Evolutionary conservation across 2,888 invertebrate species (phyloP), one percentile per base, ranked within the genome.

Genomic region (Saturnia pavonia): DNA sequence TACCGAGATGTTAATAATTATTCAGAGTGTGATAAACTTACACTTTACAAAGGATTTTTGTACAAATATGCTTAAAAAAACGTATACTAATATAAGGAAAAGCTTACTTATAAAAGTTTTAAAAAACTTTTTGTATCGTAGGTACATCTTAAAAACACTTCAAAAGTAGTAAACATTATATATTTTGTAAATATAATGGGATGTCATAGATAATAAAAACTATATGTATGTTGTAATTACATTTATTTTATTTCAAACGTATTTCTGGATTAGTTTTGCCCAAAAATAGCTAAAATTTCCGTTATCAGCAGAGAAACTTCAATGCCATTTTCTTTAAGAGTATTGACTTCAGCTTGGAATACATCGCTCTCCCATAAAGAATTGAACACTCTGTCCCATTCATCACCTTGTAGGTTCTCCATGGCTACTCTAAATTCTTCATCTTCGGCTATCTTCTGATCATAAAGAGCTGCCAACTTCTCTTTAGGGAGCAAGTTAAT

Each of bases 401-500:
- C 91, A 0, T 88, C 88, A 40, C 87, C 85, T 11, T 83, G 66
- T 2, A 92, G 80, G 72, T 89, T 89, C 19, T 86, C 85, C 68
- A 92, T 85, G 14, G 91, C 87, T 0, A 74, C 77, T 65, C 74
- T 85, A 80, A 92, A 92, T 11, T 78, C 85, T 9, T 83, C 88
- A 12, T 91, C 88, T 57, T 86, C 88, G 4, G 81, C 80, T 48
- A 87, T 78, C 74, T 92, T 92, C 71, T 90, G 74, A 1, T 91
- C 82, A 73, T 79, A 91, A 14, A 92, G 87, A 0, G 86, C 89
- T 0, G 80, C 75, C 11, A 92, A 76, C 67, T 88, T 86, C 0
- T 80, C 84, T 71, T 88, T 86, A 8, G 91, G 91, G 80, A 90
- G 85, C 0, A 70, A 4, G 0, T 68, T 75, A 51, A 88, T 85